A percentile compares a stretch with the other conserved stretches of the same genome.
Conservation (phyloP, 2,113 vertebrate species). For the Anguilla japonica region DNA sequence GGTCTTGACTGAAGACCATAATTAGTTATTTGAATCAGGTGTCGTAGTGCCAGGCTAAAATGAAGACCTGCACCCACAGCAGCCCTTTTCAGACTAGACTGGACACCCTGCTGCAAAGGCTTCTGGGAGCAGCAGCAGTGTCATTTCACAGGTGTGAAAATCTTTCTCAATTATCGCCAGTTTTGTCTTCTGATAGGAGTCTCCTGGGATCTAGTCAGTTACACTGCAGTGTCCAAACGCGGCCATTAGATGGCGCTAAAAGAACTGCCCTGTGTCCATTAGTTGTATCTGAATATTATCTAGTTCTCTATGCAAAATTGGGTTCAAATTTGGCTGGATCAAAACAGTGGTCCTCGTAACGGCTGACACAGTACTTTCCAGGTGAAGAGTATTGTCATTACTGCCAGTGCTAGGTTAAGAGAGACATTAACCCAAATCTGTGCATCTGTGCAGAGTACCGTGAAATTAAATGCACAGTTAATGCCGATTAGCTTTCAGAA, state of each 20-base stretch:
- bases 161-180: too few species aligned
- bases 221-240: not conserved
- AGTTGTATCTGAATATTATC: not conserved
- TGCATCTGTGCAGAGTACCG: not conserved
- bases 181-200: too few species aligned
- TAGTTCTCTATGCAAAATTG: not conserved
- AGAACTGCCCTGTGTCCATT: not conserved
- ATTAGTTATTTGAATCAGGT: too few species aligned
- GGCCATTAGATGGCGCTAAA: conserved; percentile 22
- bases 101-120: too few species aligned
- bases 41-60: too few species aligned
- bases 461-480: not conserved
- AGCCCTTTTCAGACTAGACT: too few species aligned
- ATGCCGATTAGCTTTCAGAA: not conserved
- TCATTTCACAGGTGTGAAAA: too few species aligned
- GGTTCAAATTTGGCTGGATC: not conserved
- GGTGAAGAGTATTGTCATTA: not conserved
- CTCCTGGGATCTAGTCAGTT: too few species aligned
- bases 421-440: not conserved
- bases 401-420: not conserved
- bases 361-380: too few species aligned
- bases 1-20: too few species aligned
- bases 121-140: too few species aligned
- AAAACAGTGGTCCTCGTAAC: not conserved
- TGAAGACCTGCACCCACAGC: too few species aligned